These are phyloP conservation scores for Habrosyne pyritoides DNA, from an alignment of 2,888 invertebrate species.

Conservation along the genomic window DNA sequence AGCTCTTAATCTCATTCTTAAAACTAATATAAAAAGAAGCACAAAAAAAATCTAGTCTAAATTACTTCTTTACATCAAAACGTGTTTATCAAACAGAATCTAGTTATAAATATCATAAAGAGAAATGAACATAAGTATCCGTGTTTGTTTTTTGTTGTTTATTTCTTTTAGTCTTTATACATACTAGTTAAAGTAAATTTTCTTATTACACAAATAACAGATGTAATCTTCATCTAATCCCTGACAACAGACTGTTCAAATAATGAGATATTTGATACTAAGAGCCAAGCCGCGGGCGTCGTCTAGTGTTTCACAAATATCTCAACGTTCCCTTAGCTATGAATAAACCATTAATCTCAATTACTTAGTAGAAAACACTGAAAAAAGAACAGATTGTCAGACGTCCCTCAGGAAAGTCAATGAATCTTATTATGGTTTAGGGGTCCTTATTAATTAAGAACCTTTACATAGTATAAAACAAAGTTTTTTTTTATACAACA, in stretches of 20 bases:
- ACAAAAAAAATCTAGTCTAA: too few relatives aligned
- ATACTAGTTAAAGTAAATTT: neutral
- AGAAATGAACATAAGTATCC: too few relatives aligned
- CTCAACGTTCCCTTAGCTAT: conserved; percentile 15
- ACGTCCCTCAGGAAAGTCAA: neutral
- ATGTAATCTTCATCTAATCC: neutral
- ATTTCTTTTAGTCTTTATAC: too few relatives aligned
- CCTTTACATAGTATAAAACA: too few relatives aligned
- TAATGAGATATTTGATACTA: neutral
- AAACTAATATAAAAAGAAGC: too few relatives aligned
- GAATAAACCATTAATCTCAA: conserved; percentile 13
- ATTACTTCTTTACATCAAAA: too few relatives aligned
- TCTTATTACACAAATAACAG: neutral
- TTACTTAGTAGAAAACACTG: conserved; percentile 8
- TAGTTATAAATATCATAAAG: too few relatives aligned
- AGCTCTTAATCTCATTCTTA: too few relatives aligned
- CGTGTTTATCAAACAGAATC: too few relatives aligned
- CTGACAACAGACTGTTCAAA: neutral
- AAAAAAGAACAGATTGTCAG: conserved; percentile 1
- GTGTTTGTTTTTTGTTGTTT: too few relatives aligned
- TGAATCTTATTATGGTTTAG: conserved; percentile 5
- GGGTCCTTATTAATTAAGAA: neutral
- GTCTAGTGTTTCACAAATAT: neutral
- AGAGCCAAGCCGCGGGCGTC: neutral
- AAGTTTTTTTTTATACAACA: too few relatives aligned